Evolutionary conservation across 2,797 vertebrate genomes (phyloP).

Genomic region (Pseudomugil tenellus): DNA sequence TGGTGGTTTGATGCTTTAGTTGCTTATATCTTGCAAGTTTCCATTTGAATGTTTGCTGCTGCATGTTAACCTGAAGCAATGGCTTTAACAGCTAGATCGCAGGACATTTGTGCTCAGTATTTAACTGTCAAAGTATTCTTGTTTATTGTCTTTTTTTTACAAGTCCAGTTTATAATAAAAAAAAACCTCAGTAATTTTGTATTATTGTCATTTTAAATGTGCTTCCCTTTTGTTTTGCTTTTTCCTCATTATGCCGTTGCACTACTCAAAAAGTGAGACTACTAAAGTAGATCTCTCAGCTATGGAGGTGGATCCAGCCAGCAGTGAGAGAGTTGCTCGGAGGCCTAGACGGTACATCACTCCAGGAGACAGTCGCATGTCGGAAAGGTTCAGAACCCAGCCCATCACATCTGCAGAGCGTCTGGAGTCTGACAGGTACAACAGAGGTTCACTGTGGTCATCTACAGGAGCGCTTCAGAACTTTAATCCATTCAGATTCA

Average conservation of each 20-base stretch:
- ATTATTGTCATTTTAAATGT: slow-evolving; percentile 10
- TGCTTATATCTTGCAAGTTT: slow-evolving; percentile 1
- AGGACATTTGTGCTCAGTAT: slow-evolving; percentile 23
- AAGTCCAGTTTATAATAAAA: slow-evolving; percentile 5
- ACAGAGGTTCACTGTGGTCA: neutral
- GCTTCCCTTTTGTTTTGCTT: slow-evolving; percentile 20
- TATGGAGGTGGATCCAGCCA: slow-evolving; percentile 66
- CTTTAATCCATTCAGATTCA: neutral
- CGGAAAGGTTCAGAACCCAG: slow-evolving; percentile 97
- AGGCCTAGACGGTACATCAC: slow-evolving; percentile 94
- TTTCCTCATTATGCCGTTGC: slow-evolving; percentile 23
- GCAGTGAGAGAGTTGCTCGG: slow-evolving; percentile 84
- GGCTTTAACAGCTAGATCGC: slow-evolving; percentile 28
- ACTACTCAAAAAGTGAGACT: slow-evolving; percentile 81
- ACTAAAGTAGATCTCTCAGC: slow-evolving; percentile 69
- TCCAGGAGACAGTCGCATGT: slow-evolving; percentile 94
- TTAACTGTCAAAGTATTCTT: slow-evolving; percentile 11
- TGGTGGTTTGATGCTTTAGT: neutral
- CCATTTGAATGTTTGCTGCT: slow-evolving; percentile 31
- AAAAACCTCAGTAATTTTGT: slow-evolving; percentile 1
- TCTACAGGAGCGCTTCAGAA: neutral
- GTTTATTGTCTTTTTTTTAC: neutral
- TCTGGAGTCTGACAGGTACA: slow-evolving; percentile 94
- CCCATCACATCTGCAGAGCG: slow-evolving; percentile 97
- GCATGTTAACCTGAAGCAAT: slow-evolving; percentile 47